Evolutionary conservation across 2,797 vertebrate genomes (phyloP).

Genomic region (Pampus argenteus): DNA sequence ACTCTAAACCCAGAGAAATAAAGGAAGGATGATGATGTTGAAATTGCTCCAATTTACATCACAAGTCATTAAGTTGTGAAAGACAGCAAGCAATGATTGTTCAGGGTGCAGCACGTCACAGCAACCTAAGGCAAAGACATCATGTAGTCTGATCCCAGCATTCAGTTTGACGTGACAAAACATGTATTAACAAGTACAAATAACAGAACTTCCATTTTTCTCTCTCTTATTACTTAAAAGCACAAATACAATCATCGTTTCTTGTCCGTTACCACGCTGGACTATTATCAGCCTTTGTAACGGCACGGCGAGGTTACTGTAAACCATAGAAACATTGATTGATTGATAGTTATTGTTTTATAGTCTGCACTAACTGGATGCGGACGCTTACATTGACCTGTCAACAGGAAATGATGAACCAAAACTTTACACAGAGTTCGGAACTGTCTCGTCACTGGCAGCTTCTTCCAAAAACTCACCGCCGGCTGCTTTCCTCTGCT

Average conservation of each 20-base stretch:
- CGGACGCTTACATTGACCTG: not conserved
- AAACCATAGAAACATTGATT: not conserved
- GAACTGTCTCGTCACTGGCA: not conserved
- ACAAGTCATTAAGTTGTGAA: too few relatives aligned
- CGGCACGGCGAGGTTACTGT: not conserved
- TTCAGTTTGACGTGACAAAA: too few relatives aligned
- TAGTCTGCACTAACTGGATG: not conserved
- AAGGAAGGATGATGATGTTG: not conserved
- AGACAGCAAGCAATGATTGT: too few relatives aligned
- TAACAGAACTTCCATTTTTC: too few relatives aligned
- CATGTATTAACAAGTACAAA: too few relatives aligned
- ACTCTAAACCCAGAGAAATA: not conserved
- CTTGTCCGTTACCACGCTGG: not conserved
- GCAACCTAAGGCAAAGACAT: too few relatives aligned
- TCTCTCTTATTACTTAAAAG: too few relatives aligned
- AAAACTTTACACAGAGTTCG: not conserved
- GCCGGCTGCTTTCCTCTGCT: not conserved
- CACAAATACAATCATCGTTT: too few relatives aligned
- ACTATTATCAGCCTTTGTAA: too few relatives aligned
- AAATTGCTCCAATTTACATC: not conserved
- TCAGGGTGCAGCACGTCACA: too few relatives aligned
- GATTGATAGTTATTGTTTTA: not conserved
- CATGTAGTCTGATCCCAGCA: too few relatives aligned
- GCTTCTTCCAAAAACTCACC: not conserved
- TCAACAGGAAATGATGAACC: slow-evolving; percentile 3